A percentile compares a stretch with the other conserved stretches of the same genome.
These are phyloP conservation scores for Hylomyscus alleni DNA, from an alignment of 2,797 vertebrate genomes.

Conservation along the genomic window DNA sequence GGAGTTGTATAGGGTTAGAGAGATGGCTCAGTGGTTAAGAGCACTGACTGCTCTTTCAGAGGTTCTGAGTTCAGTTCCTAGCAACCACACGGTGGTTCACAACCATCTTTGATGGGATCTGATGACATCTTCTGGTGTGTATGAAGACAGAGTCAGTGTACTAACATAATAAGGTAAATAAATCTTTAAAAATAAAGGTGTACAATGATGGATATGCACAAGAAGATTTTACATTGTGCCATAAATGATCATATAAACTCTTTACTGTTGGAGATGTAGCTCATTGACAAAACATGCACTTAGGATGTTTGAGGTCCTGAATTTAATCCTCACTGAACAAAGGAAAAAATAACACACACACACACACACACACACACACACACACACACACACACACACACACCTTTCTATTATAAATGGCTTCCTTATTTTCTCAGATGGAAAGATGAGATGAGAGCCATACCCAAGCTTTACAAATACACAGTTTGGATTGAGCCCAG, in stretches of 20 bases:
- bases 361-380: too few relatives aligned
- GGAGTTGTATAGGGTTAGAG: neutral
- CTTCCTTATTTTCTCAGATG: neutral
- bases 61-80: neutral
- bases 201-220: neutral
- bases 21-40: neutral
- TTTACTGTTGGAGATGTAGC: neutral
- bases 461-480: neutral
- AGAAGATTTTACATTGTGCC: conserved; percentile 6
- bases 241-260: neutral
- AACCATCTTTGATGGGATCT: neutral
- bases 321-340: neutral
- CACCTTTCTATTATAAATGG: neutral
- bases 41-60: neutral
- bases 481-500: neutral
- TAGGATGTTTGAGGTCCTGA: neutral
- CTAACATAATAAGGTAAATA: too few relatives aligned
- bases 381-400: neutral
- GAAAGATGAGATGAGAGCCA: neutral
- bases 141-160: neutral
- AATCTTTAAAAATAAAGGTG: neutral
- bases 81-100: neutral
- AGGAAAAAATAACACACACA: too few relatives aligned
- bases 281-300: neutral
- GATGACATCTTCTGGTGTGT: neutral